A percentile compares a stretch with the other conserved stretches of the same genome.
These are phyloP conservation scores for Dryadula phaetusa DNA, from an alignment of 2,888 invertebrate species.

Conservation along the genomic window DNA sequence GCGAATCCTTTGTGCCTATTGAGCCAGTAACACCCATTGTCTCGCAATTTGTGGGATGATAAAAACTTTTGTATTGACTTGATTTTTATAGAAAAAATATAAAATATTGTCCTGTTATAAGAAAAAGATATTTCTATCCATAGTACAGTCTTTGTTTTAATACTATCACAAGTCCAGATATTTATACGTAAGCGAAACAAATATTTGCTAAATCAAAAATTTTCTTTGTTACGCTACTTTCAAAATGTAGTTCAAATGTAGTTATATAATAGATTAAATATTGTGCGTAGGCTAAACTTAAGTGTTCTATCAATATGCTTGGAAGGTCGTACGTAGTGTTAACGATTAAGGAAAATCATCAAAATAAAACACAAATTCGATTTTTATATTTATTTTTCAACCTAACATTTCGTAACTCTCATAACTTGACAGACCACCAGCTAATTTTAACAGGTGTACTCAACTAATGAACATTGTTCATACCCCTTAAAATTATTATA, in stretches of 20 bases:
- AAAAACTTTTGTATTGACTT: conserved; percentile 12
- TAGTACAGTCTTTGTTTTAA: neutral
- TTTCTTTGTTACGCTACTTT: too few relatives aligned
- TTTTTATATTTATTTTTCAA: conserved; percentile 81
- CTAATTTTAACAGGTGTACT: conserved; percentile 81
- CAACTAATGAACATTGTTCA: conserved; percentile 82
- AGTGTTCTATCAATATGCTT: neutral
- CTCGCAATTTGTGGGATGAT: conserved; percentile 23
- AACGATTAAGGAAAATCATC: neutral
- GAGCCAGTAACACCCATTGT: conserved; percentile 32
- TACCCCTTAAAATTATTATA: conserved; percentile 79
- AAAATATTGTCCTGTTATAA: neutral
- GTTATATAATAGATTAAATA: neutral
- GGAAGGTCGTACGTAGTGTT: neutral
- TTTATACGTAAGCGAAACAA: neutral
- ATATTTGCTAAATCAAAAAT: neutral
- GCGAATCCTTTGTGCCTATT: conserved; percentile 39
- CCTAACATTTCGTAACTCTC: conserved; percentile 81
- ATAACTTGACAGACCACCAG: conserved; percentile 81
- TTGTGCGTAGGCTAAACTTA: neutral
- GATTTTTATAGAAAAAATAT: neutral
- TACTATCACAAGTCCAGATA: too few relatives aligned
- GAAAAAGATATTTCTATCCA: neutral
- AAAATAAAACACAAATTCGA: conserved; percentile 67
- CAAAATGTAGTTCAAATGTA: too few relatives aligned